These are phyloP conservation scores for Clinocottus analis DNA, from an alignment of 2,113 vertebrate species.

Conservation along the genomic window DNA sequence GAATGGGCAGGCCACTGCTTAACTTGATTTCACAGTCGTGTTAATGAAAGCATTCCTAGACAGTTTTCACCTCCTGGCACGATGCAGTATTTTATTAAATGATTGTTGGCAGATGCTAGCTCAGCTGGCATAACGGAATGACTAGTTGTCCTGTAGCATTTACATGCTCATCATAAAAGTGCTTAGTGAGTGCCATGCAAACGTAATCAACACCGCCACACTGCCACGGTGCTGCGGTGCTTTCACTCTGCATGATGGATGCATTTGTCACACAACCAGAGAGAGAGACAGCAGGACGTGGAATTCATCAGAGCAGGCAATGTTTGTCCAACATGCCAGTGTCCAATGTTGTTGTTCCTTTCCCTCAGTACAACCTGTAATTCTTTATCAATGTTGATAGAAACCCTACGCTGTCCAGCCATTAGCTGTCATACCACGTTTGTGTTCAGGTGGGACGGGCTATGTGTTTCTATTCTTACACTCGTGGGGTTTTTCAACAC, in stretches of 20 bases:
- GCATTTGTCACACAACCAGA: background rate
- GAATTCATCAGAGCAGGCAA: background rate
- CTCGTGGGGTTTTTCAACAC: background rate
- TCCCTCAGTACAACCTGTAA: background rate
- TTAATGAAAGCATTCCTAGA: background rate
- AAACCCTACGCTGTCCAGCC: background rate
- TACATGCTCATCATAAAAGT: background rate
- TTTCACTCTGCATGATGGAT: conserved; percentile 34
- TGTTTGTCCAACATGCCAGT: background rate
- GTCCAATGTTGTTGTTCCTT: background rate
- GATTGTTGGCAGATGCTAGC: background rate
- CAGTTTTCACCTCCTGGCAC: background rate
- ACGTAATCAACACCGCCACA: conserved; percentile 7
- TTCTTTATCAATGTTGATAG: background rate
- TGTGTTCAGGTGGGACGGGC: background rate
- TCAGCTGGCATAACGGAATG: background rate
- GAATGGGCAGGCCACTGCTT: background rate
- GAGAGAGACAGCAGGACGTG: conserved; percentile 21
- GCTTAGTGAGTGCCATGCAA: background rate
- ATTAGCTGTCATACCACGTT: background rate
- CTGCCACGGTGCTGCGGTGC: background rate
- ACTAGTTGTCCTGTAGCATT: background rate
- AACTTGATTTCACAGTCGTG: background rate
- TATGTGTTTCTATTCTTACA: background rate
- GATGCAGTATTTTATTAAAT: background rate